A percentile compares a stretch with the other conserved stretches of the same genome.
These are phyloP conservation scores for Capreolus pygargus DNA, from an alignment of 2,113 vertebrate species.

Conservation along the genomic window DNA sequence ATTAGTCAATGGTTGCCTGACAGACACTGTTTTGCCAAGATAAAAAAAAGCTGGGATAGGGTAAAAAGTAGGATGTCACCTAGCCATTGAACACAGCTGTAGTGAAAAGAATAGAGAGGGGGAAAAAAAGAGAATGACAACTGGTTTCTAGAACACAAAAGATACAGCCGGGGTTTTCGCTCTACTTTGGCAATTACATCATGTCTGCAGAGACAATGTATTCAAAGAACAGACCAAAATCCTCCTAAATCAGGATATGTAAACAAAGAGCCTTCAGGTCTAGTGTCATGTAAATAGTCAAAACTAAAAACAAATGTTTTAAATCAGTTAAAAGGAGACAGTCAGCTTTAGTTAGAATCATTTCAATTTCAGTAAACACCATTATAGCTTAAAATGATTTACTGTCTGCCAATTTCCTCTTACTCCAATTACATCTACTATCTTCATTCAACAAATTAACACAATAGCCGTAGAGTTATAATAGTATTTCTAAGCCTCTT, in stretches of 20 bases:
- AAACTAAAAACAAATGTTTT: constrained; percentile 79
- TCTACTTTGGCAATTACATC: constrained; percentile 72
- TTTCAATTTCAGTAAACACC: constrained; percentile 49
- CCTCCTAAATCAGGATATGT: constrained; percentile 68
- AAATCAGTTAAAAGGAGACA: constrained; percentile 65
- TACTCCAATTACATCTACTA: constrained; percentile 21
- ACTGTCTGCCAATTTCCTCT: constrained; percentile 33
- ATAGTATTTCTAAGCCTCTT: not conserved
- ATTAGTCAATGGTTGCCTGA: constrained; percentile 17
- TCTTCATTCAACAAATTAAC: constrained; percentile 41
- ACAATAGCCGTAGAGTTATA: not conserved
- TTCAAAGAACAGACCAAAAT: constrained; percentile 67
- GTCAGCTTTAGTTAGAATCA: constrained; percentile 30
- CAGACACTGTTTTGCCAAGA: constrained; percentile 31
- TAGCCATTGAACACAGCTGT: constrained; percentile 29
- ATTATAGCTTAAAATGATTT: constrained; percentile 48
- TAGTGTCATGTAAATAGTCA: constrained; percentile 74
- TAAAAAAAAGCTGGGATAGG: not conserved
- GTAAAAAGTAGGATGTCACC: constrained; percentile 8
- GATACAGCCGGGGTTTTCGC: constrained; percentile 69
- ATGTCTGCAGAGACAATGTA: constrained; percentile 72
- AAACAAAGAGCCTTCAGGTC: constrained; percentile 74
- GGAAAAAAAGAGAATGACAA: constrained; percentile 31
- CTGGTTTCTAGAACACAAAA: constrained; percentile 63
- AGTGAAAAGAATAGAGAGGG: not conserved